phyloP scores from a whole-genome alignment of 23 tunicate species.

The Ascidia mentula region DNA sequence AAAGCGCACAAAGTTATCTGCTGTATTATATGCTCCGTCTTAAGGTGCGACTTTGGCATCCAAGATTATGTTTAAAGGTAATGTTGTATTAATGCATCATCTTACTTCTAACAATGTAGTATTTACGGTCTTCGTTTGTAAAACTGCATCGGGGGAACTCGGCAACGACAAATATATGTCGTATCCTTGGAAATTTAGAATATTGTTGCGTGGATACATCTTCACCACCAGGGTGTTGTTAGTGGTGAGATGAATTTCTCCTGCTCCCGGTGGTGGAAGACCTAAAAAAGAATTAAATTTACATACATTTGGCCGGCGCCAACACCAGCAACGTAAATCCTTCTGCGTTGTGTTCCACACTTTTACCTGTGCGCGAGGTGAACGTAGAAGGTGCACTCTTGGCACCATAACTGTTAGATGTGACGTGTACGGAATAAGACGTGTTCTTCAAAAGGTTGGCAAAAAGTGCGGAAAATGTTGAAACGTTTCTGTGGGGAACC shows the following conservation, averaged over 20 bases:
- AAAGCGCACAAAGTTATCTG: background rate
- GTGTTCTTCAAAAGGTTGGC: background rate
- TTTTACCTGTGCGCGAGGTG: background rate
- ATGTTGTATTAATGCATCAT: background rate
- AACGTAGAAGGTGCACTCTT: background rate
- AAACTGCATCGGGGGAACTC: background rate
- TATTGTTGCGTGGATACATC: background rate
- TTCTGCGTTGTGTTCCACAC: too few species aligned
- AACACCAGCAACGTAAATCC: too few species aligned
- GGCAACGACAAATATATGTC: background rate
- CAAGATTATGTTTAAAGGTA: background rate
- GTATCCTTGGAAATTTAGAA: slow-evolving; percentile 1
- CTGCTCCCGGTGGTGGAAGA: slow-evolving; percentile 6
- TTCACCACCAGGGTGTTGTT: slow-evolving; percentile 42
- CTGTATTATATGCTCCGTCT: background rate
- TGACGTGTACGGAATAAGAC: slow-evolving; percentile 1
- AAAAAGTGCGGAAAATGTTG: background rate
- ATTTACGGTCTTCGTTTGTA: background rate
- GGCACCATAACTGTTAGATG: background rate
- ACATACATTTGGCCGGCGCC: background rate
- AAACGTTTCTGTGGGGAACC: background rate
- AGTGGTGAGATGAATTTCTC: slow-evolving; percentile 21
- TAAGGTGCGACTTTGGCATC: background rate
- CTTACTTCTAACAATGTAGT: background rate
- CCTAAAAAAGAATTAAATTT: too few species aligned